Evolutionary conservation across 2,888 invertebrate genomes (phyloP), one percentile per base, ranked within the genome.

Genomic region (Morpho deidamia): DNA sequence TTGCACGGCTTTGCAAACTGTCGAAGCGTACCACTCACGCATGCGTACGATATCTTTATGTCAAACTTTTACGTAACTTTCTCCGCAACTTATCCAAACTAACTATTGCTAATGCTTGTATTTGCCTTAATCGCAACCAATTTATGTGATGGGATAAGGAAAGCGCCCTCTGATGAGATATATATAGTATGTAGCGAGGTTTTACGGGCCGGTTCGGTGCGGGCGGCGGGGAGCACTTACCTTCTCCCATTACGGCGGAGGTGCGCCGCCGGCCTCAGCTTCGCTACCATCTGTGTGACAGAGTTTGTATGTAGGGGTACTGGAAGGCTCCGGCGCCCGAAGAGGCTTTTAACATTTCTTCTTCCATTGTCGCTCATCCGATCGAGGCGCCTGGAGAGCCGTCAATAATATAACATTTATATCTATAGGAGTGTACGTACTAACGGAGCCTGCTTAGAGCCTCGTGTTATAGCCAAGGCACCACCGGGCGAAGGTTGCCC

Each of bases 401-500:
- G 62, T 59, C 46, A 66, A 66, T 84, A 60, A 84, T 62, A 47
- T 59, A 34, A 60, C 55, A 62, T 80, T 9, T 46, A 35, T 48
- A 11, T 32, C 12, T 79, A 64, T 83, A 90, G 90, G 78, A 76
- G 78, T 47, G 81, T 88, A 61, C 85, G 90, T 67, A 90, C 85
- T 62, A 92, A 92, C 68, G 92, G 92, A 64, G 94, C 94, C 44
- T 91, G 93, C 70, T 67, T 93, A 83, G 94, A 94, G 79, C 85
- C 95, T 38, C 92, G 94, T 68, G 90, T 91, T 59, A 94, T 95
- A 76, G 95, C 95, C 34, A 95, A 93, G 84, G 96, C 96, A 48
- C 95, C 95, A 40, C 94, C 95, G 67, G 96, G 96, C 50, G 92
- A 95, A 82, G 96, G 96, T 59, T 97, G 97, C 74, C 97, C 96